Evolutionary conservation across 1,140 invertebrate genomes (phyloP), one percentile per base, ranked within the genome.

Genomic region (Chrysomallon squamiferum): DNA sequence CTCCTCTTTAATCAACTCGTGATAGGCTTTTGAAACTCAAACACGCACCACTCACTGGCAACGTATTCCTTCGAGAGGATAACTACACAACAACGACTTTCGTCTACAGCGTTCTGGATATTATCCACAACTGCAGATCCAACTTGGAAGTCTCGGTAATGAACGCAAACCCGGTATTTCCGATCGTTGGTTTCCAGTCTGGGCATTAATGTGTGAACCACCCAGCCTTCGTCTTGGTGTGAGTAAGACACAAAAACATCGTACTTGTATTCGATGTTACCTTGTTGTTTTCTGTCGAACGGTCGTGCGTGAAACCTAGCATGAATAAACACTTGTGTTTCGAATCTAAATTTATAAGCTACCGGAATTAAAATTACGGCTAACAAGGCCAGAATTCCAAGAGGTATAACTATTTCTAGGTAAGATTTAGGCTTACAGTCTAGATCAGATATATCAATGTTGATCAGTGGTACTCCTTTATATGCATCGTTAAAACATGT

Each of bases 241-340:
- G 93, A 95, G 86, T 97, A 96, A 68, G 93, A 91, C 2, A 97
- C 91, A 83, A 95, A 96, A 41, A 93, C 94, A 80, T 97, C 95
- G 84, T 95, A 75, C 41, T 63, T 58, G n/a, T 59, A 66, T 7
- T 50, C 52, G 11, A 25, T 50, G 11, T 64, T 57, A 25, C 52
- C 22, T 30, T 41, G 57, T 27, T 38, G 33, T 25, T 18, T 52
- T 18, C n/a, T 22, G 5, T n/a, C 47, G 27, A 64, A 64, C 7
- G 62, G 62, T 38, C 62, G 50, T 2, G 57, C 29, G 33, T 57
- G 52, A 11, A 57, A 58, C 0, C 18, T 33, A 6, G 52, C 54
- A 22, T 64, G 62, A 35, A 64, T 27, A n/a, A 43, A 15, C 15
- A 64, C 52, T 41, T 45, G 3, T 35, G 52, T 54, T 35, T 64